Percentiles rank a stretch among this genome's conserved stretches.
Evolutionary conservation across 2,113 vertebrate genomes (phyloP).

Genomic region (Melozone crissalis): DNA sequence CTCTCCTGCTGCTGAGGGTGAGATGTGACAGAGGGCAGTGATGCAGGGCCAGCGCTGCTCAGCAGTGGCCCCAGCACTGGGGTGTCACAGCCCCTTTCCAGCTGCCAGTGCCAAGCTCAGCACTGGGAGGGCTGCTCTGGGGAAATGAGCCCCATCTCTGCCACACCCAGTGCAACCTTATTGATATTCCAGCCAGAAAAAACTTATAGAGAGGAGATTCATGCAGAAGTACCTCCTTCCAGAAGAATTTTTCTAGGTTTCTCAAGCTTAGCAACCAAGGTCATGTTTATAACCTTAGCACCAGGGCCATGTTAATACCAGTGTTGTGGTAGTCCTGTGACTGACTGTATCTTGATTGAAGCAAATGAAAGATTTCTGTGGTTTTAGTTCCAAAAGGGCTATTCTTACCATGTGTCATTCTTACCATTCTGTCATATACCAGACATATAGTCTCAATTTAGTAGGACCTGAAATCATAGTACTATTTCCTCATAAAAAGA

Average conservation of each 20-base stretch:
- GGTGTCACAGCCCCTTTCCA: neutral
- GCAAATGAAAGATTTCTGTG: neutral
- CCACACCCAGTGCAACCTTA: neutral
- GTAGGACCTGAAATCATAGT: neutral
- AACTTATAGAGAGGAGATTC: neutral
- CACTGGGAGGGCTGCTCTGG: neutral
- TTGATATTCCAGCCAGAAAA: neutral
- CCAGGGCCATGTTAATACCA: neutral
- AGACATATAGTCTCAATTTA: neutral
- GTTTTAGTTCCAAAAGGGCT: neutral
- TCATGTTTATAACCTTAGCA: neutral
- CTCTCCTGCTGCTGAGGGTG: neutral
- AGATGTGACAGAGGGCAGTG: accelerated
- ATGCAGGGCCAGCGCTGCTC: neutral
- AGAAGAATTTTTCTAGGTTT: neutral
- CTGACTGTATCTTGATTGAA: neutral
- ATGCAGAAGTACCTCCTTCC: neutral
- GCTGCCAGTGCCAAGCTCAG: accelerated
- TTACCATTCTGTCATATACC: no score
- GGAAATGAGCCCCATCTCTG: neutral
- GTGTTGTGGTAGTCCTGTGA: neutral
- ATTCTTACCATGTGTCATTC: neutral
- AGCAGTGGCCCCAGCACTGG: neutral
- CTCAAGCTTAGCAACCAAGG: neutral
- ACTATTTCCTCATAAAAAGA: neutral